A percentile compares a stretch with the other conserved stretches of the same genome.
Evolutionary conservation across 2,797 vertebrate genomes (phyloP).

Genomic region (Triplophysa yarkandensis): DNA sequence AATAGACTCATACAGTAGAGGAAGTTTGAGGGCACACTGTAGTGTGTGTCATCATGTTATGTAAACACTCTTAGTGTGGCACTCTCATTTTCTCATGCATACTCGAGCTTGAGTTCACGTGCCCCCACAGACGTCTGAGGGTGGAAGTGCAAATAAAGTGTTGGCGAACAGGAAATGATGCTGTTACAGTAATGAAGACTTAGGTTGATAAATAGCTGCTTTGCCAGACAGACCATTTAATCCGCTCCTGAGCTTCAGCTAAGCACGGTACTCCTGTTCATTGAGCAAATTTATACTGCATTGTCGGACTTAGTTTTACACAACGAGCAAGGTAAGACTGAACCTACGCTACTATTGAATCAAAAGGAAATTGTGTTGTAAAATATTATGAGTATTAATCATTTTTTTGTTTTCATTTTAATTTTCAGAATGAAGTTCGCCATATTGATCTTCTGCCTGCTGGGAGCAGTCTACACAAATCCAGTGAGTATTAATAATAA

Average conservation of each 20-base stretch:
- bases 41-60: constrained; percentile 41
- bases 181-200: constrained; percentile 60
- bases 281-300: neutral
- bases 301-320: constrained; percentile 25
- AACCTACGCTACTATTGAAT: neutral
- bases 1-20: constrained; percentile 59
- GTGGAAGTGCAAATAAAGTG: constrained; percentile 30
- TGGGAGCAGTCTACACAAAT: constrained; percentile 69
- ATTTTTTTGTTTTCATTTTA: neutral
- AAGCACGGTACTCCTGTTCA: neutral
- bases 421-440: constrained; percentile 70
- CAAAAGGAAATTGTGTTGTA: neutral
- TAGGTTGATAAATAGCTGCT: constrained; percentile 66
- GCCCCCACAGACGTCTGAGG: constrained; percentile 39
- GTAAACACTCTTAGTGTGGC: constrained; percentile 37
- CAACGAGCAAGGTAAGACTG: constrained; percentile 44
- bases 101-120: constrained; percentile 4
- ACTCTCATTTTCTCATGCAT: constrained; percentile 34
- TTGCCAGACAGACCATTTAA: constrained; percentile 59
- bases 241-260: constrained; percentile 35
- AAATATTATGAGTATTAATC: neutral
- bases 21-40: constrained; percentile 54
- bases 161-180: constrained; percentile 77
- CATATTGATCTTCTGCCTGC: constrained; percentile 67
- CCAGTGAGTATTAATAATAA: constrained; percentile 68